Evolutionary conservation across 2,113 vertebrate species (phyloP).

Genomic region (Nothobranchius furzeri): DNA sequence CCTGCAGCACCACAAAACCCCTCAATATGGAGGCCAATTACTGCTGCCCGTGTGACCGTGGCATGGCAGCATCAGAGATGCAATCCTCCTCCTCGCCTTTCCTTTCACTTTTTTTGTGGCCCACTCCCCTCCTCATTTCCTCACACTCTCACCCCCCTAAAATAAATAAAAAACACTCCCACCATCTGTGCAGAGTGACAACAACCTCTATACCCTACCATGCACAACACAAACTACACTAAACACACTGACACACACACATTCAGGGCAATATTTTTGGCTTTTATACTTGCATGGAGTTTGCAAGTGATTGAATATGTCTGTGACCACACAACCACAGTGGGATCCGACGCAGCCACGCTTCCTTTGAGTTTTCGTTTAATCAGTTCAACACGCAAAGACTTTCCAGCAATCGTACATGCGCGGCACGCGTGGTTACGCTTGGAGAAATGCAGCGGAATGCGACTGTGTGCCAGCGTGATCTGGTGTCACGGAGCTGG

Average conservation of each 20-base stretch:
- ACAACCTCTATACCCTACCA: constrained; percentile 76
- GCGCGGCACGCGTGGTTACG: constrained; percentile 75
- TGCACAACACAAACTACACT: constrained; percentile 61
- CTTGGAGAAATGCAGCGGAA: constrained; percentile 89
- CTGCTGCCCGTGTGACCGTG: constrained; percentile 82
- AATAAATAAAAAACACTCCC: constrained; percentile 69
- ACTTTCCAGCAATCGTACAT: constrained; percentile 11
- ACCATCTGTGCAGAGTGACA: constrained; percentile 83
- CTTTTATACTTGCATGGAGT: constrained; percentile 20
- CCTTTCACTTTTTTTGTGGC: constrained; percentile 28
- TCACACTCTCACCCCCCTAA: constrained; percentile 36
- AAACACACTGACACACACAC: constrained; percentile 39
- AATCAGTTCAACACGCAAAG: constrained; percentile 12
- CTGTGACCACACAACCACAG: constrained; percentile 7
- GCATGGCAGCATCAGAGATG: constrained; percentile 71
- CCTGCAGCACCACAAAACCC: constrained; percentile 80
- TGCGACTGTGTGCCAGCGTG: constrained; percentile 78
- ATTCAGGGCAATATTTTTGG: constrained; percentile 32
- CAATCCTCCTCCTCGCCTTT: constrained; percentile 52
- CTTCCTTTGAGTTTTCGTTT: constrained; percentile 8
- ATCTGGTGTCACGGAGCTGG: constrained; percentile 80
- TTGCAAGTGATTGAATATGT: constrained; percentile 4
- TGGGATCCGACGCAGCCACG: constrained; percentile 25
- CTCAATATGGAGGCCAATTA: constrained; percentile 85
- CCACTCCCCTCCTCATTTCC: constrained; percentile 27